These are phyloP conservation scores for Bettongia penicillata DNA, from an alignment of 2,113 vertebrate genomes.

Conservation along the genomic window DNA sequence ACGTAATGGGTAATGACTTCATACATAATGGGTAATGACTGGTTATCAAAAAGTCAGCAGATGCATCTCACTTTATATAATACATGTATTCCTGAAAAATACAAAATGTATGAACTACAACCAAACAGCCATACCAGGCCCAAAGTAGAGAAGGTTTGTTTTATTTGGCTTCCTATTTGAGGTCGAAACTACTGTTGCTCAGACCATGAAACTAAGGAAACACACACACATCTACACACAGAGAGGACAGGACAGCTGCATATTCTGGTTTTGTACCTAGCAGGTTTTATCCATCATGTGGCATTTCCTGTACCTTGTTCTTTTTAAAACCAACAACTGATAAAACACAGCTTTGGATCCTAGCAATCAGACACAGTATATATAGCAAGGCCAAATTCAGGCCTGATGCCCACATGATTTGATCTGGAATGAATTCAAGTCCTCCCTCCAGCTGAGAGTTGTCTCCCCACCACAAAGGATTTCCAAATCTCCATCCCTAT, in stretches of 20 bases:
- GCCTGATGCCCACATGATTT: background rate
- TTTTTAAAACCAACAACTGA: background rate
- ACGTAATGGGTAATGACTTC: background rate
- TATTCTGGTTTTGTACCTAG: no score
- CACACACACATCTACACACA: background rate
- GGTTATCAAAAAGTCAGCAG: slow-evolving; percentile 18
- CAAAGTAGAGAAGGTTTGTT: background rate
- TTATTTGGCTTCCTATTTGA: background rate
- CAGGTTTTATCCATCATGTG: background rate
- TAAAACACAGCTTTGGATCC: background rate
- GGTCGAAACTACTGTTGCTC: background rate
- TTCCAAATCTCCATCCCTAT: background rate
- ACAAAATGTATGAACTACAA: background rate
- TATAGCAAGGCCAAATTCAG: background rate
- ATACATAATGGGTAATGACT: background rate
- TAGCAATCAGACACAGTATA: background rate
- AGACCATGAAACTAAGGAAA: background rate
- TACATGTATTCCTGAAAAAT: background rate
- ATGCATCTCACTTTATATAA: background rate
- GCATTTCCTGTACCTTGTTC: background rate
- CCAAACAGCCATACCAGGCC: background rate
- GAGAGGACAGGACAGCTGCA: no score
- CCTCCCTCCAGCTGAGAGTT: slow-evolving; percentile 2
- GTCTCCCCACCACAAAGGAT: background rate
- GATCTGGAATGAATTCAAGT: background rate